Evolutionary conservation across 2,888 invertebrate genomes (phyloP).

Genomic region (Abrostola tripartita): DNA sequence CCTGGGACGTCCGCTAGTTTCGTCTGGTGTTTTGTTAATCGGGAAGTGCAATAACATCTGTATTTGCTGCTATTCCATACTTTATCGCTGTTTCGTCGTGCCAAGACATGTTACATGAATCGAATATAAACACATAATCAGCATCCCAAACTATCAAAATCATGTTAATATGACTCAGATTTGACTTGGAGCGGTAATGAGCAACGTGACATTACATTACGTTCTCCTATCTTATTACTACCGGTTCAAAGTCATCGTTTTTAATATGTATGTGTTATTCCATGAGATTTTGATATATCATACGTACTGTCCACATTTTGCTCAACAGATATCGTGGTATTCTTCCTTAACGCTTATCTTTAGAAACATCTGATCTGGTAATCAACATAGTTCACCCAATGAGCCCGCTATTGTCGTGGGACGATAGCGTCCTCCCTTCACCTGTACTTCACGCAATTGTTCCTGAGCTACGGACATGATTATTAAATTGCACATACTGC

Average conservation of each 20-base stretch:
- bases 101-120: not conserved
- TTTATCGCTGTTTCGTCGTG: not conserved
- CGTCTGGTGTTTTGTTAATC: constrained; percentile 6
- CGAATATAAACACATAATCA: not conserved
- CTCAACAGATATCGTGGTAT: not conserved
- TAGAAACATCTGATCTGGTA: constrained; percentile 22
- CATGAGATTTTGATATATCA: too few relatives aligned
- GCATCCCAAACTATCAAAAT: not conserved
- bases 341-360: constrained; percentile 27
- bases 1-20: constrained; percentile 35
- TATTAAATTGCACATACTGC: constrained; percentile 39
- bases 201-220: not conserved
- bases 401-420: constrained; percentile 33
- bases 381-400: constrained; percentile 46
- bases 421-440: constrained; percentile 40
- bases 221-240: too few relatives aligned
- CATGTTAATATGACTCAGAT: not conserved
- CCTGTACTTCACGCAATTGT: constrained; percentile 44
- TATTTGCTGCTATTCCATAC: not conserved
- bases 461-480: constrained; percentile 21
- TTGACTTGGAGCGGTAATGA: not conserved
- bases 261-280: too few relatives aligned
- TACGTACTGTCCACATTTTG: too few relatives aligned
- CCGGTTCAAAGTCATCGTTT: too few relatives aligned
- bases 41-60: constrained; percentile 11